Evolutionary conservation across 1,140 invertebrate species (phyloP).

Genomic region (Microplitis demolitor): DNA sequence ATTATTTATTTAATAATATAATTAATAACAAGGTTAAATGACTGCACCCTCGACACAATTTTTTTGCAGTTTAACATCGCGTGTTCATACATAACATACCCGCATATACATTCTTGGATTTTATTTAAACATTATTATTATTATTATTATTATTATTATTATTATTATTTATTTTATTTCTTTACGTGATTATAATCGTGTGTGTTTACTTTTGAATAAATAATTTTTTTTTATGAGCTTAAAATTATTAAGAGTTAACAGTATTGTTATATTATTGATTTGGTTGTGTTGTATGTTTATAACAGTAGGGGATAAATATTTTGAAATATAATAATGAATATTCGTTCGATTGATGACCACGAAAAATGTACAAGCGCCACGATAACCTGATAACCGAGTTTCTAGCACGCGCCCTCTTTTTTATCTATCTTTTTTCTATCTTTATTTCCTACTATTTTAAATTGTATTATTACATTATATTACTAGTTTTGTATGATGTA

Average conservation of each 20-base stretch:
- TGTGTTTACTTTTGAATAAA: neutral
- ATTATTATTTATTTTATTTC: neutral
- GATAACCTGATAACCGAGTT: conserved; percentile 21
- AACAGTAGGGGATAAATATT: neutral
- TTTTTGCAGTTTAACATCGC: conserved; percentile 16
- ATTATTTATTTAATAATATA: neutral
- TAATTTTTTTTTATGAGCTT: neutral
- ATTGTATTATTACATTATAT: neutral
- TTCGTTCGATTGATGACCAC: conserved; percentile 1
- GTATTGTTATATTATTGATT: no score
- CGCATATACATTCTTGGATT: neutral
- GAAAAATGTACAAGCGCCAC: conserved; percentile 3
- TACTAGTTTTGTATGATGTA: no score
- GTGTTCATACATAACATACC: neutral
- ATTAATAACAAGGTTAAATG: conserved; percentile 7
- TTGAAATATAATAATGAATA: neutral
- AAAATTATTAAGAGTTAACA: neutral
- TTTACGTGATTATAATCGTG: neutral
- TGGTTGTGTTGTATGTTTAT: neutral
- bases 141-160: neutral
- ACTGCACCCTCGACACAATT: conserved; percentile 26
- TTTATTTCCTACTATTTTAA: neutral
- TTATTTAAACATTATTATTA: neutral
- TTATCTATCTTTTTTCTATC: conserved; percentile 7
- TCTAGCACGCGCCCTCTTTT: conserved; percentile 6